Evolutionary conservation across 1,140 invertebrate species (phyloP).

Genomic region (Lordiphosa mommai): DNA sequence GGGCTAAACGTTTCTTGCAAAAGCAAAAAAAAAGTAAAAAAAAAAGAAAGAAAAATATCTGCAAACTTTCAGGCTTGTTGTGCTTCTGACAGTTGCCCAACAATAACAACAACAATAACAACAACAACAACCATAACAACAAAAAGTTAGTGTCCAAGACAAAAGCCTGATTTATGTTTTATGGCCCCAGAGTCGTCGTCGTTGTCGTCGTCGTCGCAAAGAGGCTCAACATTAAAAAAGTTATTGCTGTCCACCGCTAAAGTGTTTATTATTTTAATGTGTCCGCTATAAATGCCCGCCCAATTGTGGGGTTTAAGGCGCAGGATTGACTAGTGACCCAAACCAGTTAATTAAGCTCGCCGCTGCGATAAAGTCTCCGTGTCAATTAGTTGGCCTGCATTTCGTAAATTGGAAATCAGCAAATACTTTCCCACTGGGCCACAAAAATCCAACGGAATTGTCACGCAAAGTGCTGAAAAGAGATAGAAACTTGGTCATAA

Average conservation of each 20-base stretch:
- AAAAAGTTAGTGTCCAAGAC: slow-evolving; percentile 47
- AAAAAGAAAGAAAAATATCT: slow-evolving; percentile 18
- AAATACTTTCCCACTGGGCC: no score
- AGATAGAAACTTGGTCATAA: no score
- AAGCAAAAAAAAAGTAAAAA: slow-evolving; percentile 32
- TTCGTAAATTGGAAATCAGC: not conserved
- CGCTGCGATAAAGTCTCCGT: not conserved
- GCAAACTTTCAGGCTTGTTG: slow-evolving; percentile 26
- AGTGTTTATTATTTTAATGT: slow-evolving; percentile 71
- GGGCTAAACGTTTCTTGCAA: slow-evolving; percentile 33
- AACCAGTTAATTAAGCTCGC: slow-evolving; percentile 21
- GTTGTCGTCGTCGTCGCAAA: not conserved
- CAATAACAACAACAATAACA: slow-evolving; percentile 7
- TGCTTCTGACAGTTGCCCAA: slow-evolving; percentile 39
- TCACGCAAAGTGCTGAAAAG: no score
- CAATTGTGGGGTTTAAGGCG: not conserved
- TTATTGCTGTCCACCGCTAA: slow-evolving; percentile 30
- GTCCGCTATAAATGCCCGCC: slow-evolving; percentile 21
- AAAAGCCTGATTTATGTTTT: slow-evolving; percentile 62
- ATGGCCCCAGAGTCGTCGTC: slow-evolving; percentile 27
- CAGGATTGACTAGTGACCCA: not conserved
- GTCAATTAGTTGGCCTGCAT: not conserved
- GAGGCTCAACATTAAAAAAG: slow-evolving; percentile 30
- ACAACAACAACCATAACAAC: slow-evolving; percentile 10
- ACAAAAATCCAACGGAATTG: no score